Evolutionary conservation across 1,140 invertebrate genomes (phyloP).

Genomic region (Sarcophaga bullata): DNA sequence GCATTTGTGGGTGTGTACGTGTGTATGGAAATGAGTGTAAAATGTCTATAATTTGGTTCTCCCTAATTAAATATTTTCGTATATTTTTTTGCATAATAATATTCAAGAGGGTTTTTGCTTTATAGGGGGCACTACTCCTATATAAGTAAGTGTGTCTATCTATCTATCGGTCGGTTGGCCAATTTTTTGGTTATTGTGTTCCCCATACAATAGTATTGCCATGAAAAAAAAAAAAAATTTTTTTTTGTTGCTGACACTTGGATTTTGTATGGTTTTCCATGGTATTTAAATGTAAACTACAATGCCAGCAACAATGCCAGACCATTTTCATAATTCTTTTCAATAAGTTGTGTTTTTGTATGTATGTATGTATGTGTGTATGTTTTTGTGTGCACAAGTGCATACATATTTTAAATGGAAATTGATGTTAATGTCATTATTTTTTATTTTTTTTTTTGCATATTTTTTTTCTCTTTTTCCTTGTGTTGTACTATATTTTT

Average conservation of each 20-base stretch:
- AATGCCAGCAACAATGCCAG: too few species aligned
- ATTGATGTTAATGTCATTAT: slow-evolving; percentile 27
- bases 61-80: neutral
- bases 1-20: neutral
- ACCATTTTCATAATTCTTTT: neutral
- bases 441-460: too few species aligned
- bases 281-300: too few species aligned
- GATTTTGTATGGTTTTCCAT: neutral
- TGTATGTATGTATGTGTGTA: neutral
- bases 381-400: neutral
- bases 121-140: neutral
- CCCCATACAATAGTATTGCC: neutral
- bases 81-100: neutral
- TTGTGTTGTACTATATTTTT: too few species aligned
- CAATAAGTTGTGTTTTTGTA: too few species aligned
- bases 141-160: neutral
- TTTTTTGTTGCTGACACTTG: slow-evolving; percentile 5
- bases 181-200: neutral
- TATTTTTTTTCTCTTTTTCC: neutral
- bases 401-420: neutral
- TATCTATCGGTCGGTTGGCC: neutral
- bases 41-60: slow-evolving; percentile 9
- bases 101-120: slow-evolving; percentile 17
- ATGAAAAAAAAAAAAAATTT: neutral
- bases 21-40: neutral